These are phyloP conservation scores for Rhagoletis pomonella DNA, from an alignment of 1,140 invertebrate species.

Conservation along the genomic window DNA sequence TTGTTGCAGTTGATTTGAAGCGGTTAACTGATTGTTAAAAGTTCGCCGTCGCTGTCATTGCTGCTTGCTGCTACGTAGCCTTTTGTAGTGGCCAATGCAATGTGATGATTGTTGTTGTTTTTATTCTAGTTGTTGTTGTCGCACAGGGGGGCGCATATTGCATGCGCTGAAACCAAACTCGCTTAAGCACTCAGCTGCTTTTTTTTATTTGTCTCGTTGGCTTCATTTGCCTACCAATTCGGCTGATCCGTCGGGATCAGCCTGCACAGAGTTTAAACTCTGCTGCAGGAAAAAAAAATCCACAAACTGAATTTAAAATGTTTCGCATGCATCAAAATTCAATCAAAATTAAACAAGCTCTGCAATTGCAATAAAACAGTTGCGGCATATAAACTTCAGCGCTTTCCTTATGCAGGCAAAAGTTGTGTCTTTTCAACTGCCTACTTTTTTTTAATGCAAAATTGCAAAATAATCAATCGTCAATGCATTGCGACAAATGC, in stretches of 20 bases:
- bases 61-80: not conserved
- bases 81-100: no score
- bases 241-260: not conserved
- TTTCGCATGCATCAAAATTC: constrained; percentile 69
- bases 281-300: constrained; percentile 57
- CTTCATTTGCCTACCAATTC: constrained; percentile 34
- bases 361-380: constrained; percentile 35
- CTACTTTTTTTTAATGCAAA: not conserved
- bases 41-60: not conserved
- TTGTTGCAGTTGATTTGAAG: constrained; percentile 7
- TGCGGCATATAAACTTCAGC: not conserved
- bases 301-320: constrained; percentile 52
- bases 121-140: constrained; percentile 18
- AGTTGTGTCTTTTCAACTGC: not conserved
- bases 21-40: not conserved
- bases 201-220: constrained; percentile 56
- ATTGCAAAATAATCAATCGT: constrained; percentile 24
- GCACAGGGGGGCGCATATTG: constrained; percentile 49
- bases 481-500: not conserved
- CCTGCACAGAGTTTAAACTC: constrained; percentile 4
- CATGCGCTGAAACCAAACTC: not conserved
- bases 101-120: not conserved
- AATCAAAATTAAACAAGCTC: constrained; percentile 71
- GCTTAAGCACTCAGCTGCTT: constrained; percentile 48
- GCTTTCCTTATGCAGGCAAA: not conserved